Base-by-base conservation (phyloP, 2,113 vertebrate genomes). In the Thinocorus orbignyianus region DNA sequence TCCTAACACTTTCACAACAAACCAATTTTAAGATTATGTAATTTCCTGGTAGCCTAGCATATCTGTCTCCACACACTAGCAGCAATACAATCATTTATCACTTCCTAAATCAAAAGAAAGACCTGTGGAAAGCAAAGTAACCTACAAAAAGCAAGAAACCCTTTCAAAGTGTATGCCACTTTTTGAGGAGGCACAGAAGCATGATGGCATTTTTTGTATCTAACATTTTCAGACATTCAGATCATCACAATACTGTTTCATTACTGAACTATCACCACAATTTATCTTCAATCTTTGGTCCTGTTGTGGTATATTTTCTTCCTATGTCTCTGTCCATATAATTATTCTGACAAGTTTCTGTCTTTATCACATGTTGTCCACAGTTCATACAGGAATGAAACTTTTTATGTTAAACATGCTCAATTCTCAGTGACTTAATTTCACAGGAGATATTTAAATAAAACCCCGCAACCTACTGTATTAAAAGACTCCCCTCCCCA, bases 1-100 rank as follows among this genome's bases (percentile, higher is more conserved):
- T 95, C 54, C 22, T 78, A 91, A 71, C 26, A 64, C 17, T 93
- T 96, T 62, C 64, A 84, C 76, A 96, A 93, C 74, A 93, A 93
- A 83, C 48, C 42, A 88, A 4, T 48, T 42, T 60, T 46, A 88
- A 94, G 37, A 13, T 96, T 76, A 81, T 77, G 72, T 81, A 79
- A 96, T 95, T 93, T 96, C 92, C 90, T 96, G 89, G 81, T 88
- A 86, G 35, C 54, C 22, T 2, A 87, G 39, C 9, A 0, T 81
- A 69, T 88, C 69, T 90, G 39, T 85, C 85, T 79, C 82, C 58
- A 92, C 39, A 70, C 28, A 54, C 24, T 81, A 92, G 74, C 39
- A 90, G 66, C 65, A 95, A 91, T 80, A 76, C 52, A 95, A 88
- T 62, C 55, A 86, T 91, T 86, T 85, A 82, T 58, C 35, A 61